Evolutionary conservation across 2,888 invertebrate species (phyloP), one percentile per base, ranked within the genome.

Genomic region (Sinohyriopsis cumingii): DNA sequence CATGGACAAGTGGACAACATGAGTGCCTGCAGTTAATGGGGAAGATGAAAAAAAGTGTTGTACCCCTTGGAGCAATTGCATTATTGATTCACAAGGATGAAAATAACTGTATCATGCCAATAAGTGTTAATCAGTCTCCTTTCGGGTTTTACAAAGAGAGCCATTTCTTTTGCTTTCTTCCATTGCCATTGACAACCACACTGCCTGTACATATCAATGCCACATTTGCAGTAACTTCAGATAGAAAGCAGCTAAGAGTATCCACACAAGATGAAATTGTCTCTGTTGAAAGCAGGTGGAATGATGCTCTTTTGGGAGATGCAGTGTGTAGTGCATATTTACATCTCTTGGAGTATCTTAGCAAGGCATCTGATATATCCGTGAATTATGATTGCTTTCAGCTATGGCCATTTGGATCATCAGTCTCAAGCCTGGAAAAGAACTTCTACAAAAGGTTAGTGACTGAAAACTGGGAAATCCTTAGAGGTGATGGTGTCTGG

Each of bases 161-260:
- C 28, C 78, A 76, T 67, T 59, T 78, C 19, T 80, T 75, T 68
- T 78, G 76, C 28, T 79, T 70, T 60, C 70, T 78, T 15, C 88
- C 88, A 2, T 73, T 87, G n/a, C 84, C 87, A 24, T 72, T 84
- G 12, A 66, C 66, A 28, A 78, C 77, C 24, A 73, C 73, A 6
- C 77, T 88, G n/a, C 84, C 86, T 15, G 77, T 86, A n/a, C 86
- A 86, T 63, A 68, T 88, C 24, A 88, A 87, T 67, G 87, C 81
- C 1, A 76, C 83, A 6, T 88, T 88, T 77, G 79, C 85, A 15
- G 74, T 87, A 18, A 80, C 80, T 12, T 79, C 84, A 20, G 81
- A 84, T 55, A 69, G 88, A 45, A 68, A 82, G 12, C 77, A 81
- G 55, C 77, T 88, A 19, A 64, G 67, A 15, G 75, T 72, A 33